These are phyloP conservation scores for Eupithecia insigniata DNA, from an alignment of 2,888 invertebrate species.

Conservation along the genomic window DNA sequence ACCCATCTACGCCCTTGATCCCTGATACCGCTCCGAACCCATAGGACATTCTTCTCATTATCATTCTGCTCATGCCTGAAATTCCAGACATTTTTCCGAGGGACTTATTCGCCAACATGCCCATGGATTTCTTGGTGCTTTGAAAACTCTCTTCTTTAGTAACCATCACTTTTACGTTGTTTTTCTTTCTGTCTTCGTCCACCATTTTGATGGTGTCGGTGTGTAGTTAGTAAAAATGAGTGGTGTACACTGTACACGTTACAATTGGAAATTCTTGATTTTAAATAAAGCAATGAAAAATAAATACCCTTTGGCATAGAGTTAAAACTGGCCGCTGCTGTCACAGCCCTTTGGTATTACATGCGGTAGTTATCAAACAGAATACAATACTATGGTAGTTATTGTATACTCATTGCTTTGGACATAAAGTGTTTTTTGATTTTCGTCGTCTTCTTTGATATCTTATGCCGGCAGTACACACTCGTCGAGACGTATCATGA, in stretches of 20 bases:
- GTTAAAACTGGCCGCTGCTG: too few relatives aligned
- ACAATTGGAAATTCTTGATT: not conserved
- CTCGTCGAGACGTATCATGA: too few relatives aligned
- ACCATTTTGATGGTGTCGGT: constrained; percentile 17
- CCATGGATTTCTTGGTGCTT: not conserved
- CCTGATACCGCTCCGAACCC: constrained; percentile 67
- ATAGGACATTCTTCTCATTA: constrained; percentile 60
- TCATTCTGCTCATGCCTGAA: constrained; percentile 65
- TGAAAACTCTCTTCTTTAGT: constrained; percentile 31
- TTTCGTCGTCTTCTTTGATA: not conserved
- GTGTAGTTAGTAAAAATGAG: not conserved
- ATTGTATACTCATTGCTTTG: too few relatives aligned
- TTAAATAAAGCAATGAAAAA: not conserved
- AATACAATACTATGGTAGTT: too few relatives aligned
- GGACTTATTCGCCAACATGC: not conserved
- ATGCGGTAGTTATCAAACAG: too few relatives aligned
- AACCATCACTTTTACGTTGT: constrained; percentile 52
- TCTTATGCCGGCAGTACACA: too few relatives aligned
- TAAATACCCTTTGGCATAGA: too few relatives aligned
- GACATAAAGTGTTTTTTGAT: not conserved
- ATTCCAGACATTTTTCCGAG: constrained; percentile 17
- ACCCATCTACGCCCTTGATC: constrained; percentile 57
- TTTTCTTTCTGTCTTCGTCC: constrained; percentile 50
- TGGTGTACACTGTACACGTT: not conserved
- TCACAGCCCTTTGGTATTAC: too few relatives aligned